Percentiles rank a stretch among this genome's conserved stretches.
phyloP scores from a whole-genome alignment of 2,113 vertebrate species.

The Beaufortia kweichowensis region DNA sequence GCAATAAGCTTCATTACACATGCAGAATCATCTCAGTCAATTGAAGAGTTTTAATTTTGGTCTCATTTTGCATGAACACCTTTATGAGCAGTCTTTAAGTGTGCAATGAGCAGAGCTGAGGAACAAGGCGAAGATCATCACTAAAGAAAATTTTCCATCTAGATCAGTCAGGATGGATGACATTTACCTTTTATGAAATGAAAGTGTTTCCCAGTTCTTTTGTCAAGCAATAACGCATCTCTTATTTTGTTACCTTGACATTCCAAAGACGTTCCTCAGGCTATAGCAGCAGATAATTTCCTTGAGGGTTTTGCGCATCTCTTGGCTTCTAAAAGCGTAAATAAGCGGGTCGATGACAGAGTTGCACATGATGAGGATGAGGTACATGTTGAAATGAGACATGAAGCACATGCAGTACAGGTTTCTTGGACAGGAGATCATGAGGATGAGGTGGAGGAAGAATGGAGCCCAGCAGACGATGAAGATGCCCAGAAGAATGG shows the following conservation, averaged over 20 bases:
- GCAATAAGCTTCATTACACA: too few relatives aligned
- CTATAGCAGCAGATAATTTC: slow-evolving; percentile 78
- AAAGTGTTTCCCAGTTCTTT: neutral
- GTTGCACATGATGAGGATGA: slow-evolving; percentile 89
- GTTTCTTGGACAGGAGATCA: slow-evolving; percentile 84
- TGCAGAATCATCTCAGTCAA: too few relatives aligned
- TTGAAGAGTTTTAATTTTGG: neutral
- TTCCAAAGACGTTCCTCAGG: slow-evolving; percentile 55
- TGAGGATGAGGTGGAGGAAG: slow-evolving; percentile 88
- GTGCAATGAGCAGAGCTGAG: too few relatives aligned
- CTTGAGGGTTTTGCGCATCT: slow-evolving; percentile 84
- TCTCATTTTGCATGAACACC: too few relatives aligned
- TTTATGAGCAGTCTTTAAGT: neutral
- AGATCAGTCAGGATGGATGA: neutral
- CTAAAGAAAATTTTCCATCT: neutral
- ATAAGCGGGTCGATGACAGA: slow-evolving; percentile 85
- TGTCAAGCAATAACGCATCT: neutral
- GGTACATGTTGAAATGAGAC: slow-evolving; percentile 85
- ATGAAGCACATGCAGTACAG: slow-evolving; percentile 83
- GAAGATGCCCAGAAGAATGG: slow-evolving; percentile 84
- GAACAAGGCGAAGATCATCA: neutral
- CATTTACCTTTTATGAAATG: neutral
- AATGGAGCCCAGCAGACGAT: slow-evolving; percentile 87
- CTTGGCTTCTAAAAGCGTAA: slow-evolving; percentile 84
- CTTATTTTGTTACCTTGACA: slow-evolving; percentile 36